Evolutionary conservation across 2,888 invertebrate species (phyloP), one percentile per base, ranked within the genome.

Genomic region (Callyntrura guangdongensis): DNA sequence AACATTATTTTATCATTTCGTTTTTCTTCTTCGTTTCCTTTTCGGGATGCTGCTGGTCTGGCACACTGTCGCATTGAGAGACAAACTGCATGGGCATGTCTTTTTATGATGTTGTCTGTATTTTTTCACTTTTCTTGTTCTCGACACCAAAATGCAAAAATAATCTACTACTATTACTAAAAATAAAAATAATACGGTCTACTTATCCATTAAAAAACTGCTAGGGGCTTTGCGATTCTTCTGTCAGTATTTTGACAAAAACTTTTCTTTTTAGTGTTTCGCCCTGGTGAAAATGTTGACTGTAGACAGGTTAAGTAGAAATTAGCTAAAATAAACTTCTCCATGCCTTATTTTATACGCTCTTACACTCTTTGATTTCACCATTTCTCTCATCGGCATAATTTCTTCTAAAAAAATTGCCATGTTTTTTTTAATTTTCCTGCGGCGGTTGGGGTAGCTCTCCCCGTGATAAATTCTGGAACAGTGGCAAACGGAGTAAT

Each of bases 31-130:
- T 72, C n/a, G 17, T 36, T 45, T 45, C 45, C 0, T 14, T 20
- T 22, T 69, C n/a, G 36, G 17, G 67, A 11, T 36, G 67, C 2
- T 67, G 67, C n/a, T 74, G 17, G 1, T 36, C 25, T 27, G 27
- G 72, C n/a, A 17, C 47, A n/a, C 74, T 74, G 74, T 74, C 74
- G 17, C 47, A 47, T 74, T 74, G 74, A 74, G 47, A 74, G 74
- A 49, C 74, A 74, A 4, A 74, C 20, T 74, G 74, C 47, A 74
- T 74, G 49, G 22, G 74, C 74, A 49, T 74, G 74, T 74, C 74
- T 49, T 74, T n/a, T 49, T 49, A 74, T 49, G 74, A 74, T 74
- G 47, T 49, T 74, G 49, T 47, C 74, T 74, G 74, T 74, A 47
- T 49, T 74, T 49, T 74, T 74, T 74, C 74, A 49, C 74, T 49